A percentile compares a stretch with the other conserved stretches of the same genome.
Conservation (phyloP, 2,113 vertebrate species). For the Ictalurus punctatus region DNA sequence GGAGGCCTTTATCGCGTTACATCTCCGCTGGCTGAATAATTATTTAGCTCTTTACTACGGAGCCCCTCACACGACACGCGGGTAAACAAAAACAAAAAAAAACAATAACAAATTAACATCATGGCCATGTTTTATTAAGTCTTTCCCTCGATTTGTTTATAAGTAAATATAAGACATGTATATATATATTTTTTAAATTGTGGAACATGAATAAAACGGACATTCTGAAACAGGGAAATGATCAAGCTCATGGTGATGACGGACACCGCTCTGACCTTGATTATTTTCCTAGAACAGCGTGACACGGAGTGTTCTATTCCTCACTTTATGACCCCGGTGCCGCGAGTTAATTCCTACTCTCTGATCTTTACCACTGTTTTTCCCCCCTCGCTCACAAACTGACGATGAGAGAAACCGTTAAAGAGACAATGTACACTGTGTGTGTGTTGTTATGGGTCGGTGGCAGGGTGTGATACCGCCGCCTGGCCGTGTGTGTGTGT, state of each 20-base stretch:
- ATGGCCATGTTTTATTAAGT: too few relatives aligned
- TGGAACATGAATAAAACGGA: neutral
- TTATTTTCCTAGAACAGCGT: neutral
- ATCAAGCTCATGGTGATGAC: neutral
- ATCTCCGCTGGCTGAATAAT: too few relatives aligned
- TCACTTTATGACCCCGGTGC: neutral
- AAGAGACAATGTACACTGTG: constrained; percentile 50
- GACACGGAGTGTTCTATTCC: neutral
- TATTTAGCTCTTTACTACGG: too few relatives aligned
- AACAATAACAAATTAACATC: too few relatives aligned
- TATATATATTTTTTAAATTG: too few relatives aligned
- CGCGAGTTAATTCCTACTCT: neutral
- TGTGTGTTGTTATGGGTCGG: constrained; percentile 12
- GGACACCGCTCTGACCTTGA: neutral
- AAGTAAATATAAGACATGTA: neutral
- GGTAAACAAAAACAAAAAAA: too few relatives aligned
- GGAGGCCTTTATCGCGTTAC: too few relatives aligned
- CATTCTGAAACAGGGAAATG: neutral
- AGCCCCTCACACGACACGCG: too few relatives aligned
- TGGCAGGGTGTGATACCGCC: constrained; percentile 54
- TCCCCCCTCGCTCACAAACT: neutral
- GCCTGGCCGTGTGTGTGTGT: constrained; percentile 32
- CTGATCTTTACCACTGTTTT: neutral
- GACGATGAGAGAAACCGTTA: neutral
- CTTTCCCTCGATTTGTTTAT: too few relatives aligned